phyloP scores from a whole-genome alignment of 2,888 invertebrate species.

The Petrolisthes manimaculis region DNA sequence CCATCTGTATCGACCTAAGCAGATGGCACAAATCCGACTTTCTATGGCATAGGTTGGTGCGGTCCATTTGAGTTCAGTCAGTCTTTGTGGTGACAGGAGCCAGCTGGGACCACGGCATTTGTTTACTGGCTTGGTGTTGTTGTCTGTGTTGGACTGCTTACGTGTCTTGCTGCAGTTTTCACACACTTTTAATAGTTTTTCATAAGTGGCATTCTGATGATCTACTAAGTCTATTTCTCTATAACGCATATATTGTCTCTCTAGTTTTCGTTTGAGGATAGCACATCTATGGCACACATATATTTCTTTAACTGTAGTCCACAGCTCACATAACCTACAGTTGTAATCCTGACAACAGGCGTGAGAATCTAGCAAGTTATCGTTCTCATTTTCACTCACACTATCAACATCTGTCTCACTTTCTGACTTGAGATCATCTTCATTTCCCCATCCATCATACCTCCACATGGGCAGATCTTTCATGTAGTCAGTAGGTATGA shows the following conservation, averaged over 20 bases:
- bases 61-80: conserved; percentile 56
- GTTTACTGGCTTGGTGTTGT: conserved; percentile 1
- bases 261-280: conserved; percentile 53
- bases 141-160: conserved; percentile 25
- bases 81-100: conserved; percentile 52
- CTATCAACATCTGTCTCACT: conserved; percentile 63
- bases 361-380: conserved; percentile 51
- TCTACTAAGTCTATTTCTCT: conserved; percentile 30
- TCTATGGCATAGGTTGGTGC: conserved; percentile 57
- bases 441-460: conserved; percentile 67
- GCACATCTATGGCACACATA: conserved; percentile 61
- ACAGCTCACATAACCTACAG: conserved; percentile 55
- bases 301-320: conserved; percentile 60
- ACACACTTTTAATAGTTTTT: conserved; percentile 53
- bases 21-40: conserved; percentile 71
- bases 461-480: conserved; percentile 72
- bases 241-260: conserved; percentile 50
- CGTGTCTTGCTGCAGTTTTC: conserved; percentile 54
- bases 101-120: conserved; percentile 40
- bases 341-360: conserved; percentile 52
- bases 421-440: conserved; percentile 57
- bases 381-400: conserved; percentile 59
- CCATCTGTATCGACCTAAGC: conserved; percentile 71
- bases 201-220: conserved; percentile 45
- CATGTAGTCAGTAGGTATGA: conserved; percentile 72